Conservation (phyloP, 2,113 vertebrate genomes). For the human region DNA sequence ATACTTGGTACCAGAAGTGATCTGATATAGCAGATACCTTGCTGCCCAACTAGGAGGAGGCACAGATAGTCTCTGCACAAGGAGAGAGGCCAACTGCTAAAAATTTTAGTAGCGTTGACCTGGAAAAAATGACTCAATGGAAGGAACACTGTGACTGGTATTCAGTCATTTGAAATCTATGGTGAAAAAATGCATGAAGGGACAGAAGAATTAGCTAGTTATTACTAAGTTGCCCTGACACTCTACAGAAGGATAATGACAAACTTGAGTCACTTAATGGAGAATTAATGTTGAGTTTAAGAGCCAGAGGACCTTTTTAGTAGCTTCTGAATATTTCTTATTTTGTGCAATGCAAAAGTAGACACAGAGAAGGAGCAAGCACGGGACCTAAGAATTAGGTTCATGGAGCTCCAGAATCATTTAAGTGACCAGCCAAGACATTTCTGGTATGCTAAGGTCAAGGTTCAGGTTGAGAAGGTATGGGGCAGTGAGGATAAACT, state of each 20-base stretch:
- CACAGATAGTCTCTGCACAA: not conserved
- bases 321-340: not conserved
- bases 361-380: not conserved
- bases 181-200: not conserved
- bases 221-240: not conserved
- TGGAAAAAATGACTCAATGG: not conserved
- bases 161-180: not conserved
- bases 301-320: not conserved
- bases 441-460: not conserved
- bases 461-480: not conserved
- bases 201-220: not conserved
- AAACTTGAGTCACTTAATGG: not conserved
- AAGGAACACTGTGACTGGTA: not conserved
- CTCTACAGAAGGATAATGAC: not conserved
- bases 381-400: not conserved
- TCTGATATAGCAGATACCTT: not conserved
- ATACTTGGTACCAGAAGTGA: not conserved
- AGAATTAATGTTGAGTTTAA: not conserved
- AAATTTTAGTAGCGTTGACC: not conserved
- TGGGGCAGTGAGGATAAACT: not conserved
- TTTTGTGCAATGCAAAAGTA: not conserved
- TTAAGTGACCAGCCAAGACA: not conserved
- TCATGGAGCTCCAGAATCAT: not conserved
- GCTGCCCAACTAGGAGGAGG: not conserved
- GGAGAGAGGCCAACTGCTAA: not conserved